These are phyloP conservation scores for Calycopis cecrops DNA, from an alignment of 1,140 invertebrate species.

Conservation along the genomic window DNA sequence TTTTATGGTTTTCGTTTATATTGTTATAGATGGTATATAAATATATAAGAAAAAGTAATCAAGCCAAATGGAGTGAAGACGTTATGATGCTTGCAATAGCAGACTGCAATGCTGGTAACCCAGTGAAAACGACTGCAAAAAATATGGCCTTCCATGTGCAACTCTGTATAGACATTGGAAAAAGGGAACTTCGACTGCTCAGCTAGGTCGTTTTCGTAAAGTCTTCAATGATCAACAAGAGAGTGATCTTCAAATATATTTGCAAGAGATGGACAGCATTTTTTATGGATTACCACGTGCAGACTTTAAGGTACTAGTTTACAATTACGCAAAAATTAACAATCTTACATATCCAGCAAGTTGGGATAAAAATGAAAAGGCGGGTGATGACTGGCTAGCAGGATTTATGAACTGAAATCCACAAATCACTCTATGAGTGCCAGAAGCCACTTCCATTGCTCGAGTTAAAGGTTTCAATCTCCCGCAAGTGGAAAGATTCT, in stretches of 20 bases:
- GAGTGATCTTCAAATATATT: background rate
- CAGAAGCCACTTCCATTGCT: constrained; percentile 33
- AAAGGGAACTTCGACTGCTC: background rate
- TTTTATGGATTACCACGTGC: background rate
- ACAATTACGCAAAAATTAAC: constrained; percentile 1
- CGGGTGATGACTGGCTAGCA: too few species aligned
- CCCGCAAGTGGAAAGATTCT: constrained; percentile 24
- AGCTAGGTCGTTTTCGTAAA: too few species aligned
- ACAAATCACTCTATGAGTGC: constrained; percentile 23
- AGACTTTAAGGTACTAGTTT: constrained; percentile 4
- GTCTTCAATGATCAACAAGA: too few species aligned
- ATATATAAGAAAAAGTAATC: too few species aligned
- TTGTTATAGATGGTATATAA: too few species aligned
- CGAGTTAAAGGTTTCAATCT: constrained; percentile 30
- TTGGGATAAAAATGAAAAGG: constrained; percentile 6
- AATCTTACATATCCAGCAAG: constrained; percentile 3
- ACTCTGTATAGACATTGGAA: background rate
- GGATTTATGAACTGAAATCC: constrained; percentile 22
- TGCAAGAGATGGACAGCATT: too few species aligned
- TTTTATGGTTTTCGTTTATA: too few species aligned
- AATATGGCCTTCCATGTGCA: background rate
- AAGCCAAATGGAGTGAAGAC: too few species aligned
- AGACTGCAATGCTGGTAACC: too few species aligned
- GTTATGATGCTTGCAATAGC: too few species aligned
- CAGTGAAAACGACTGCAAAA: background rate